Evolutionary conservation across 1,140 invertebrate species (phyloP).

Genomic region (Venturia canescens): DNA sequence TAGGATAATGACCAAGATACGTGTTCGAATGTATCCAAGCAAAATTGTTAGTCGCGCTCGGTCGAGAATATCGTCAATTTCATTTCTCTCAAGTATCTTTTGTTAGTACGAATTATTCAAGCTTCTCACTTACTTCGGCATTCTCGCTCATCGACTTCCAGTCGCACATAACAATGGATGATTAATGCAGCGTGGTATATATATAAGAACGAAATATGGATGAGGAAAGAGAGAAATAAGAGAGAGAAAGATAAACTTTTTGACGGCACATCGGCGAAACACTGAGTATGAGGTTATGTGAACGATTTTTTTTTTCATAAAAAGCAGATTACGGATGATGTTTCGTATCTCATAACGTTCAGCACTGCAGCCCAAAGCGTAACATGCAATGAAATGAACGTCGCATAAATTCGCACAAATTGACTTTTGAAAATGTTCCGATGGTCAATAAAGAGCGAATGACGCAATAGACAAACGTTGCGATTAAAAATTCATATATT

Average conservation of each 20-base stretch:
- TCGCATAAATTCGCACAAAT: slow-evolving; percentile 8
- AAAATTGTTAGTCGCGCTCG: slow-evolving; percentile 12
- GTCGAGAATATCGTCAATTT: no score
- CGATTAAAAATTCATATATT: background rate
- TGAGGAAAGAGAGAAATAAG: background rate
- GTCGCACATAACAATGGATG: slow-evolving; percentile 39
- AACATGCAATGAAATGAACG: slow-evolving; percentile 63
- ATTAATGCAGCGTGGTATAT: slow-evolving; percentile 5
- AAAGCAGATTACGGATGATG: slow-evolving; percentile 35
- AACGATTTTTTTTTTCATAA: background rate
- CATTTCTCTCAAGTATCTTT: background rate
- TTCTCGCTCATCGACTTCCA: background rate
- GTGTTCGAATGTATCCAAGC: background rate
- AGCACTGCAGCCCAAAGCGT: slow-evolving; percentile 60
- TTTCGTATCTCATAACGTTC: slow-evolving; percentile 1
- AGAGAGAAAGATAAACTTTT: background rate
- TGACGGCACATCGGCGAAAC: slow-evolving; percentile 21
- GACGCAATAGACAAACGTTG: background rate
- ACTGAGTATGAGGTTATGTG: background rate
- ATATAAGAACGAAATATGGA: background rate
- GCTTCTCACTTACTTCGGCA: slow-evolving; percentile 57
- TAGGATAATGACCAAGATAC: background rate
- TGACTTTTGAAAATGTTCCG: background rate
- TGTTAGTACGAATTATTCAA: slow-evolving; percentile 12
- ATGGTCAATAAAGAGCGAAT: background rate